These are phyloP conservation scores for Acanthis flammea DNA, from an alignment of 2,797 vertebrate species.

Conservation along the genomic window DNA sequence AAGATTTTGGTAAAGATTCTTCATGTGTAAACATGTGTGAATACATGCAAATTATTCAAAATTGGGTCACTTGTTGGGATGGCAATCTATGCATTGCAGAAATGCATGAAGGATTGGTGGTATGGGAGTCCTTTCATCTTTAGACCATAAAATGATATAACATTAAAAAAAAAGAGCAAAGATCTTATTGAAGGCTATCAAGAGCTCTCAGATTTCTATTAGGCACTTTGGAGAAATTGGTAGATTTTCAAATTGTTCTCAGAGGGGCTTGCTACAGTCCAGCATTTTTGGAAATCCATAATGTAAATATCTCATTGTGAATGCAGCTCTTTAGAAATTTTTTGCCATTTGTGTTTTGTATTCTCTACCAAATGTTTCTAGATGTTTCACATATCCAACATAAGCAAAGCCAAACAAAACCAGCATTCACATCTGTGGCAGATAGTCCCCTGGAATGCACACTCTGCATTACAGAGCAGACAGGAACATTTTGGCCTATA, in stretches of 20 bases:
- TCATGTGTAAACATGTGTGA: background rate
- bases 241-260: background rate
- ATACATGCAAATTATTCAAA: background rate
- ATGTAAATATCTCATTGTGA: background rate
- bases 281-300: background rate
- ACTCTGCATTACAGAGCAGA: background rate
- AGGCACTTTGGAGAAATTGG: background rate
- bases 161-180: background rate
- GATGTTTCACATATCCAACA: background rate
- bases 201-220: background rate
- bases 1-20: background rate
- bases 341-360: background rate
- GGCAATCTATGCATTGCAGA: background rate
- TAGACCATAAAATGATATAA: background rate
- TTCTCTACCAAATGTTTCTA: background rate
- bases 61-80: background rate
- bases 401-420: background rate
- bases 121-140: background rate
- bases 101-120: background rate
- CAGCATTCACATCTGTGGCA: background rate
- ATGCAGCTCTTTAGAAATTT: background rate
- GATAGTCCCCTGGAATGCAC: background rate
- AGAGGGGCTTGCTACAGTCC: background rate
- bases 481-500: background rate
- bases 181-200: background rate